Evolutionary conservation across 2,888 invertebrate species (phyloP).

Genomic region (Magallana nippona): DNA sequence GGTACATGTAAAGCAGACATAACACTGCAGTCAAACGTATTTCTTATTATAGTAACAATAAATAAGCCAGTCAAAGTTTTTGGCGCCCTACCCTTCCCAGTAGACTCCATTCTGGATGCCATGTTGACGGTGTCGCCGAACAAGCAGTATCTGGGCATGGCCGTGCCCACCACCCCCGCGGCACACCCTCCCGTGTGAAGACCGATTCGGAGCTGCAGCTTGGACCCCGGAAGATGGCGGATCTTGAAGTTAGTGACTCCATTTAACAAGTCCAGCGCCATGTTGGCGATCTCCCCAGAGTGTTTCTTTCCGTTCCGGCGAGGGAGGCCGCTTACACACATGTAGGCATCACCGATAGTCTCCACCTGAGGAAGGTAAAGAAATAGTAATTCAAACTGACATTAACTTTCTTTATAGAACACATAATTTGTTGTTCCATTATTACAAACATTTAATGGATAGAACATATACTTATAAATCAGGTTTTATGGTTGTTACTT

Average conservation of each 20-base stretch:
- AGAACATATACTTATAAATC: too few relatives aligned
- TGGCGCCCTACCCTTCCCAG: conserved; percentile 66
- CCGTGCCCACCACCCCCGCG: conserved; percentile 76
- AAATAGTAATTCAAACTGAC: not conserved
- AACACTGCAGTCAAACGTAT: not conserved
- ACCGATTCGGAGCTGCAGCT: conserved; percentile 73
- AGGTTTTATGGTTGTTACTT: too few relatives aligned
- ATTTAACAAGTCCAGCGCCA: conserved; percentile 76
- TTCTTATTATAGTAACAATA: not conserved
- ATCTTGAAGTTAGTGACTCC: conserved; percentile 74
- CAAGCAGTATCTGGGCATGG: conserved; percentile 75
- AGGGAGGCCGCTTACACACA: conserved; percentile 77
- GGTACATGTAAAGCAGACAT: not conserved
- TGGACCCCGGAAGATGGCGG: conserved; percentile 70
- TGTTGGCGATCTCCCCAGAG: conserved; percentile 76
- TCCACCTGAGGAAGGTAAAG: conserved; percentile 69
- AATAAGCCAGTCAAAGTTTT: not conserved
- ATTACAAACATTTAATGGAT: too few relatives aligned
- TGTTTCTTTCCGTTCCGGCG: conserved; percentile 73
- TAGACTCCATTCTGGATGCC: conserved; percentile 75
- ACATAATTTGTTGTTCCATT: too few relatives aligned
- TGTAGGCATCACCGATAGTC: conserved; percentile 78
- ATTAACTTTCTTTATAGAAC: too few relatives aligned
- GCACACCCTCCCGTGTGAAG: conserved; percentile 77
- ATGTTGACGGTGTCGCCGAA: conserved; percentile 76